Base-by-base conservation (phyloP, 1,140 invertebrate species). In the Galendromus occidentalis region DNA sequence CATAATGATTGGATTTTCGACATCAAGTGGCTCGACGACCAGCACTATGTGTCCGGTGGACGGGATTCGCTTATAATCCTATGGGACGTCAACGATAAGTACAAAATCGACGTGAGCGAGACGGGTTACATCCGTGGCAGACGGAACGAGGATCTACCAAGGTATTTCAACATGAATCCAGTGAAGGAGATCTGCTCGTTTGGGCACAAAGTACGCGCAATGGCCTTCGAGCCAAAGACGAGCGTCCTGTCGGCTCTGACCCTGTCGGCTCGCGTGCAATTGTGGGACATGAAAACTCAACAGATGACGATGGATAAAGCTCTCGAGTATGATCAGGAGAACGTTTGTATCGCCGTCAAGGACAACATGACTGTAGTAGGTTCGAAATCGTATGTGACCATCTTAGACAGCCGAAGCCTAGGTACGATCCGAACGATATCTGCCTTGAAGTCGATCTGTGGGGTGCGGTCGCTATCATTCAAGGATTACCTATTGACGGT, bases 1-100 rank as follows among this genome's bases (percentile, higher is more conserved):
- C 92, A 97, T 76, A 83, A 83, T 73, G 91, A 96, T 75, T 92
- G 90, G 85, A 87, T 94, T 44, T 91, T 95, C 78, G 93, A 94
- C 72, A 84, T 93, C 81, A 87, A 86, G 71, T 97, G 92, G 92
- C 74, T 97, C 51, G 91, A 96, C 76, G 92, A 96, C 77, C 86
- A 94, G 74, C 93, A 91, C 78, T 75, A 95, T 64, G 90, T 95
- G 18, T 90, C 89, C 25, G 91, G 91, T 75, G 71, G 67, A 29
- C 82, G 90, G 67, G 91, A 96, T 74, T 88, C 87, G 63, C 70
- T 70, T 42, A 70, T 82, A 33, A 77, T 79, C 7, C 67, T 81
- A 12, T 82, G 80, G 80, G 73, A 71, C 55, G 72, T 81, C 18
- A 71, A 74, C 44, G 72, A 73, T 64, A 66, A 71, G 44, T 69